Conservation (phyloP, 1,140 invertebrate species). For the Drosophila lini region DNA sequence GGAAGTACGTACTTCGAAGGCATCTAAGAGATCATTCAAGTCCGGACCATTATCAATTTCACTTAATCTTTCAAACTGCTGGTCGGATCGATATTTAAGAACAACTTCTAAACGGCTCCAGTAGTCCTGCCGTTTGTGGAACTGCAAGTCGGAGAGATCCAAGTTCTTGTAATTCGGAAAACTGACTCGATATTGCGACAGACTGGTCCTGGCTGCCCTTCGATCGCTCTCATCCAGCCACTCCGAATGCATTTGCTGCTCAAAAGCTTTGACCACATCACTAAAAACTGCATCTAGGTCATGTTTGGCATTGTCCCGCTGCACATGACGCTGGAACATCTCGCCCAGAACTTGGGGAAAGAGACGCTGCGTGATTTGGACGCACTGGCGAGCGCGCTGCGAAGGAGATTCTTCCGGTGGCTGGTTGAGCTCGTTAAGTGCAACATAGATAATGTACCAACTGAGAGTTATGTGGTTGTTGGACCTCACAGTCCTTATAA, state of each 20-base stretch:
- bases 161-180: constrained; percentile 55
- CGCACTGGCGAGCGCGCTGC: constrained; percentile 48
- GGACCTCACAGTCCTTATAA: constrained; percentile 39
- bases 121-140: constrained; percentile 59
- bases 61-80: constrained; percentile 51
- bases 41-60: constrained; percentile 39
- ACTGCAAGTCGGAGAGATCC: constrained; percentile 51
- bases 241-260: constrained; percentile 50
- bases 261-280: constrained; percentile 59
- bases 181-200: constrained; percentile 39
- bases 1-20: constrained; percentile 50
- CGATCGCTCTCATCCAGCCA: constrained; percentile 71
- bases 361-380: constrained; percentile 42
- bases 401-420: constrained; percentile 41
- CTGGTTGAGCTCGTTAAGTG: constrained; percentile 59
- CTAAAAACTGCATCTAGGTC: constrained; percentile 63
- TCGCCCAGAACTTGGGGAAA: constrained; percentile 72
- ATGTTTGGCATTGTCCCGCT: constrained; percentile 44
- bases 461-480: constrained; percentile 56
- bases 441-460: constrained; percentile 74
- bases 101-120: constrained; percentile 58
- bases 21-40: constrained; percentile 31
- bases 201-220: constrained; percentile 30
- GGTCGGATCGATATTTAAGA: constrained; percentile 45
- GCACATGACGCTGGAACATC: constrained; percentile 61